Base-by-base conservation (phyloP, 2,797 vertebrate species). In the Mus caroli region DNA sequence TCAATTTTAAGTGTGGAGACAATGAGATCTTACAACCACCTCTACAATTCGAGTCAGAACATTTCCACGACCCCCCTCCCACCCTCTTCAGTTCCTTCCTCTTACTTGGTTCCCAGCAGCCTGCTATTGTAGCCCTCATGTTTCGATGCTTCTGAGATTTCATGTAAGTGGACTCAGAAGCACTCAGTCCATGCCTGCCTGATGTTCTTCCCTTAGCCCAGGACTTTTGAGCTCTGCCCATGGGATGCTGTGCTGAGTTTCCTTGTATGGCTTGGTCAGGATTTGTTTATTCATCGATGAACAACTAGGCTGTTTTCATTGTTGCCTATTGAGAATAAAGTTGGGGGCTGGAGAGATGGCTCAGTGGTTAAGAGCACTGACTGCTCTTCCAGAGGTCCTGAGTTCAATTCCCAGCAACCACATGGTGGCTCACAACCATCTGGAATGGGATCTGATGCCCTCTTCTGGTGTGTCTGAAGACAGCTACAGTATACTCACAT, bases 241-340 rank as follows among this genome's bases (percentile, higher is more conserved):
- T 24, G n/a, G 5, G 22, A 20, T 15, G 6, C 24, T 19, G 11
- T 37, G 50, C 67, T 46, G n/a, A 13, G 22, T 13, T 46, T 43
- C 54, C 60, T 17, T 69, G 34, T 34, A 7, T 17, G 54, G 67
- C 20, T 62, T 4, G 7, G 28, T 24, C 84, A 15, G 12, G 15
- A 6, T 85, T 52, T 54, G 62, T 75, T 90, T 85, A 79, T 54
- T 92, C 52, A 15, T 17, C 52, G 37, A 62, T 52, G 75, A 86
- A 46, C n/a, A 83, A 7, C 9, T 37, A 85, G 93, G 26, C 6
- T 79, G 46, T 86, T 94, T 92, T 58, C n/a, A 84, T 76, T 73
- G 88, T n/a, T 17, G 54, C 43, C 60, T 80, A 46, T 60, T 54
- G 90, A 83, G 54, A 96, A 91, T 91, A 91, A 95, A 94, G 71